Evolutionary conservation across 2,113 vertebrate genomes (phyloP).

Genomic region (Toxotes jaculatrix): DNA sequence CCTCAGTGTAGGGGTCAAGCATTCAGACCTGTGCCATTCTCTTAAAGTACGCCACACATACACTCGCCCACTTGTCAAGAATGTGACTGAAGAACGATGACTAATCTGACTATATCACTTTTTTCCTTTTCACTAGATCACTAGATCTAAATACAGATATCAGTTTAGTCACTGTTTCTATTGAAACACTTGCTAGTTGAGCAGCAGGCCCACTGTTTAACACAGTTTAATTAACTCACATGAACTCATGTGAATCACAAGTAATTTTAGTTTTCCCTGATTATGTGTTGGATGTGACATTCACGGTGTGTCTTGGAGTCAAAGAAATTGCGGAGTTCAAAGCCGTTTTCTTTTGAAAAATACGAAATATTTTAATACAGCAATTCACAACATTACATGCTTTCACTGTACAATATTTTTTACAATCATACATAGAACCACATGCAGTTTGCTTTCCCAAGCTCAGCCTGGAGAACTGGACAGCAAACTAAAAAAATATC

Average conservation of each 20-base stretch:
- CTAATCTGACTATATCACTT: no score
- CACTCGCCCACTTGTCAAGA: no score
- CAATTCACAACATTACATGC: conserved; percentile 76
- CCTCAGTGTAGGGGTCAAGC: no score
- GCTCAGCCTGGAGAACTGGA: conserved; percentile 35
- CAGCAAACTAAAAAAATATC: conserved; percentile 57
- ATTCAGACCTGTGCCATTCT: no score
- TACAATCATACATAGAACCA: conserved; percentile 61
- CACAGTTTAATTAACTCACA: neutral
- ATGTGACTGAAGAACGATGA: no score
- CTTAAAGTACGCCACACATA: no score
- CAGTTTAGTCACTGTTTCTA: no score
- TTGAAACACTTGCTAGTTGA: no score
- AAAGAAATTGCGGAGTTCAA: neutral
- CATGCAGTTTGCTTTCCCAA: conserved; percentile 66
- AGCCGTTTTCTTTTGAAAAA: conserved; percentile 67
- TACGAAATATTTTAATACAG: conserved; percentile 77
- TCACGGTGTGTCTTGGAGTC: neutral
- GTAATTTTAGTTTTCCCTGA: neutral
- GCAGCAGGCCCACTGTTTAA: neutral
- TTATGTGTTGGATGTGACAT: neutral
- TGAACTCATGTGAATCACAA: neutral
- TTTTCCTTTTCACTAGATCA: no score
- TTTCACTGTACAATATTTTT: conserved; percentile 67
- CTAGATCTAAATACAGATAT: no score